Percentiles rank a stretch among this genome's conserved stretches.
These are phyloP conservation scores for Melanotaenia parkinsoni DNA, from an alignment of 2,797 vertebrate genomes.

Conservation along the genomic window DNA sequence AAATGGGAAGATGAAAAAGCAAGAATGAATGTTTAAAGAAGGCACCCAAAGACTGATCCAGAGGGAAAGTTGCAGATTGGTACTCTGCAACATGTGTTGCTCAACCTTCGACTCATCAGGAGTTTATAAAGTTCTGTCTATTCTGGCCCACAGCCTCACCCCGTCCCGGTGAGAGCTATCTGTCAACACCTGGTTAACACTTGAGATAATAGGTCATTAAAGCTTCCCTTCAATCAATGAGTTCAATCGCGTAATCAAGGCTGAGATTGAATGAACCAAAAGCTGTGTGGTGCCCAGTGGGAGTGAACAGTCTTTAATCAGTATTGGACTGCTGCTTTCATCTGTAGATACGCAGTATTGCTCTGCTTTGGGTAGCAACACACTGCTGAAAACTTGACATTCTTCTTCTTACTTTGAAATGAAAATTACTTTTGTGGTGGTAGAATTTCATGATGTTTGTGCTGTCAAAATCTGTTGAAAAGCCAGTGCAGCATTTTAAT, in stretches of 20 bases:
- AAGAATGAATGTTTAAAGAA: conserved; percentile 26
- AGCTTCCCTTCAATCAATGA: conserved; percentile 81
- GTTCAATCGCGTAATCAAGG: conserved; percentile 80
- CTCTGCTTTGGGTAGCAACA: conserved; percentile 38
- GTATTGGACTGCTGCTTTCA: conserved; percentile 63
- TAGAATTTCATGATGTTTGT: conserved; percentile 11
- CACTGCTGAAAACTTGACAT: conserved; percentile 12
- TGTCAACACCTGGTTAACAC: conserved; percentile 83
- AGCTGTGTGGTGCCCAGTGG: conserved; percentile 62
- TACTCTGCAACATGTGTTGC: conserved; percentile 10
- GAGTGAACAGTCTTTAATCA: conserved; percentile 65
- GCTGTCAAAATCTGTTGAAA: conserved; percentile 27
- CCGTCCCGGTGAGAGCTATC: conserved; percentile 69
- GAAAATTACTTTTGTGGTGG: conserved; percentile 16
- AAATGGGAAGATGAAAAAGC: conserved; percentile 35
- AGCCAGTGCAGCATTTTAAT: conserved; percentile 31
- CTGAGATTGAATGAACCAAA: conserved; percentile 74
- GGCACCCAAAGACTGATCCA: conserved; percentile 41
- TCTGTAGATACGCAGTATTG: conserved; percentile 52
- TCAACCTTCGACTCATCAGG: conserved; percentile 48
- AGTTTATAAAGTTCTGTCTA: conserved; percentile 56
- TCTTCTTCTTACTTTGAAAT: conserved; percentile 23
- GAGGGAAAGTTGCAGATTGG: conserved; percentile 31
- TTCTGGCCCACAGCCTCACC: conserved; percentile 55
- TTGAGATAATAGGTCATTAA: conserved; percentile 84